These are phyloP conservation scores for Orthonyx spaldingii DNA, from an alignment of 2,113 vertebrate genomes.

Conservation along the genomic window DNA sequence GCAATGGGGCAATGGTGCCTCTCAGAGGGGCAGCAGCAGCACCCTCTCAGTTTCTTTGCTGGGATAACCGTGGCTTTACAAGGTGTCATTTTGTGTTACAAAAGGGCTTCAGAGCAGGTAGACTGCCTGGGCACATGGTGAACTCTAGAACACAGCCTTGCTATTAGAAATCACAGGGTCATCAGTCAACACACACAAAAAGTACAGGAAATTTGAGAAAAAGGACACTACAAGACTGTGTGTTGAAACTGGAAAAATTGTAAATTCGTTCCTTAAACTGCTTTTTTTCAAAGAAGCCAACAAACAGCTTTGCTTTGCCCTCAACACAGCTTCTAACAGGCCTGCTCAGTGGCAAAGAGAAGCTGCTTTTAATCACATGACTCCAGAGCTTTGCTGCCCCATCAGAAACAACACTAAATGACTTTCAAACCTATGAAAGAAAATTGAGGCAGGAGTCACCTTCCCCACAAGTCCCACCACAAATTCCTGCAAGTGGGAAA, in stretches of 20 bases:
- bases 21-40: not conserved
- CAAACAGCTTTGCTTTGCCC: not conserved
- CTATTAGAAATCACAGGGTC: not conserved
- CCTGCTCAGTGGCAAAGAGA: not conserved
- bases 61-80: not conserved
- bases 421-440: not conserved
- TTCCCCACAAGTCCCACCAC: not conserved
- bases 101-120: not conserved
- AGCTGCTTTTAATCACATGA: not conserved
- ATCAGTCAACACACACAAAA: not conserved
- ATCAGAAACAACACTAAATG: not conserved
- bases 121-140: not conserved
- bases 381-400: not conserved
- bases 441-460: not conserved
- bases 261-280: not conserved
- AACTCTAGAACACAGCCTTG: not conserved
- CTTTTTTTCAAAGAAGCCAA: not conserved
- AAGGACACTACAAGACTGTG: not conserved
- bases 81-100: not conserved
- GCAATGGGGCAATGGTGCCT: not conserved
- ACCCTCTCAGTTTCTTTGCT: not conserved
- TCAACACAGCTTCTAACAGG: not conserved
- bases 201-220: not conserved
- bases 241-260: not conserved
- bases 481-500: not conserved